Evolutionary conservation across 2,797 vertebrate species (phyloP).

Genomic region (Streptopelia turtur): DNA sequence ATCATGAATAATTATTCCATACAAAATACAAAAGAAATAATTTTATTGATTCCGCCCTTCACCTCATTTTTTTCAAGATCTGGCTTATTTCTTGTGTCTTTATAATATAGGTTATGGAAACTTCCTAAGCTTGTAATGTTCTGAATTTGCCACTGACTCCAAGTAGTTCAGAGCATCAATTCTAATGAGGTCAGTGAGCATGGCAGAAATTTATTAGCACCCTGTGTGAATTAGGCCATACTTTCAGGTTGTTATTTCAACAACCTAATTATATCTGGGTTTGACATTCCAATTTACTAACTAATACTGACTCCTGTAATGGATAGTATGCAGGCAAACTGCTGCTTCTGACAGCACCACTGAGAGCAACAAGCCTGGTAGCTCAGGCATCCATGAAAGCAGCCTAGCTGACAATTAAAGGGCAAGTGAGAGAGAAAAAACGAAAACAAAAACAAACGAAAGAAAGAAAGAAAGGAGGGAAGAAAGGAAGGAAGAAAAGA

Average conservation of each 20-base stretch:
- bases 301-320: slow-evolving; percentile 37
- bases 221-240: slow-evolving; percentile 55
- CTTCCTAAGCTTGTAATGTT: slow-evolving; percentile 12
- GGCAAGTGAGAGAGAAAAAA: background rate
- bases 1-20: background rate
- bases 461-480: slow-evolving; percentile 7
- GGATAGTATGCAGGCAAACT: background rate
- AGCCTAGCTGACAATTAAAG: background rate
- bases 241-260: slow-evolving; percentile 51
- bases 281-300: slow-evolving; percentile 59
- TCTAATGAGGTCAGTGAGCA: slow-evolving; percentile 59
- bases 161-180: slow-evolving; percentile 31
- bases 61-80: background rate
- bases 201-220: slow-evolving; percentile 54
- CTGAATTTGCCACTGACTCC: slow-evolving; percentile 7
- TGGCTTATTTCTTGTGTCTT: background rate
- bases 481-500: background rate
- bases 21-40: background rate
- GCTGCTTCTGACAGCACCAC: slow-evolving; percentile 41
- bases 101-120: slow-evolving; percentile 51
- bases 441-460: background rate
- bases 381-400: background rate
- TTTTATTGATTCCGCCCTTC: background rate
- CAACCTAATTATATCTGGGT: slow-evolving; percentile 62
- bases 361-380: background rate